Base-by-base conservation (phyloP, 2,113 vertebrate genomes). In the Rhea pennata region DNA sequence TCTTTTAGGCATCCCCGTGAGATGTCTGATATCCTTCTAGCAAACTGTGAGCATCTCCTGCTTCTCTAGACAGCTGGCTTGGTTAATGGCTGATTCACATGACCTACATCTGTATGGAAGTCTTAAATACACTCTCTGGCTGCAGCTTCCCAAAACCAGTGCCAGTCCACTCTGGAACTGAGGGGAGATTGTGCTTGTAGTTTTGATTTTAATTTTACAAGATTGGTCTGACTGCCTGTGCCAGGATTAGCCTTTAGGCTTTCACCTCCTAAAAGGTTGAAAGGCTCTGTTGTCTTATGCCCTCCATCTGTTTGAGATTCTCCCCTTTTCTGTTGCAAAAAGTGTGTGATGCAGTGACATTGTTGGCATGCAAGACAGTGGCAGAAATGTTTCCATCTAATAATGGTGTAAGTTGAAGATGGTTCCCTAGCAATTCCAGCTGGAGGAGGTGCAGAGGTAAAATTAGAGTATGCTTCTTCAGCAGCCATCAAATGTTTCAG, bases 321-420 rank as follows among this genome's bases (percentile, higher is more conserved):
- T 61, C 26, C 6, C 31, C 2, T 82, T 89, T 22, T 39, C 48
- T 0, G 0, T 39, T 0, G 0, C 6, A 3, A 27, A 2, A 77
- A 48, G 36, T 6, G 6, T 29, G 33, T 1, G 2, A 4, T 24
- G 23, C 42, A 33, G 11, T 76, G 72, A 58, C 5, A 3, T 51
- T 1, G 2, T 72, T 91, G 29, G 46, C 23, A 33, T n/a, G 42
- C 11, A 6, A 46, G 42, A 36, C 64, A 91, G 73, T 46, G 21
- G 46, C 39, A 56, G 27, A 8, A 56, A 21, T 26, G 27, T 70
- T 93, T 82, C 48, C 92, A 39, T 61, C n/a, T 27, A 5, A 0
- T 12, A 19, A 1, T 2, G 0, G 11, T 9, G 23, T 15, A 77
- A 56, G 42, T 12, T 51, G 33, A 44, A 80, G 24, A 27, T 13